Conservation (phyloP, 2,888 invertebrate genomes). For the Beris chalybata region DNA sequence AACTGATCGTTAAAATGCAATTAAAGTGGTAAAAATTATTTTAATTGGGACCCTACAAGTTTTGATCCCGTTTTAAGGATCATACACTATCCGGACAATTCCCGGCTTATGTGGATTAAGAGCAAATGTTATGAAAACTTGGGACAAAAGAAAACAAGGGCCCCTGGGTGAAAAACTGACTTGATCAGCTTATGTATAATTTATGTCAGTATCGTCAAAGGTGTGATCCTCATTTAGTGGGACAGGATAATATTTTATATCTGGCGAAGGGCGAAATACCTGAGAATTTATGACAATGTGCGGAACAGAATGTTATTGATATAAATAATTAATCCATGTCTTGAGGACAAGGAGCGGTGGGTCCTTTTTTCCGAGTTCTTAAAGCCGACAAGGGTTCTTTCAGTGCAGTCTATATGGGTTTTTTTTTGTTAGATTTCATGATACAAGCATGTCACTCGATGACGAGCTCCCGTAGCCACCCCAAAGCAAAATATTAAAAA, state of each 20-base stretch:
- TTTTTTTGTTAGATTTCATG: slow-evolving; percentile 26
- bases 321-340: slow-evolving; percentile 28
- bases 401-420: slow-evolving; percentile 2
- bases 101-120: slow-evolving; percentile 23
- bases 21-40: slow-evolving; percentile 25
- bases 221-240: slow-evolving; percentile 14
- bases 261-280: neutral
- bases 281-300: slow-evolving; percentile 24
- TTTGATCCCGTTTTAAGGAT: neutral
- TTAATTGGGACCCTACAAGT: slow-evolving; percentile 26
- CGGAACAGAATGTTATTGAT: slow-evolving; percentile 30
- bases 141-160: slow-evolving; percentile 4
- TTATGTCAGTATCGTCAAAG: slow-evolving; percentile 25
- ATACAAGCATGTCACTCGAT: slow-evolving; percentile 23
- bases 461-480: slow-evolving; percentile 16
- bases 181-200: slow-evolving; percentile 29
- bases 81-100: slow-evolving; percentile 6
- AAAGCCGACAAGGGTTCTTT: slow-evolving; percentile 5
- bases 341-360: slow-evolving; percentile 6
- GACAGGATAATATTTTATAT: neutral
- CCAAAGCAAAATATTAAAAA: too few species aligned
- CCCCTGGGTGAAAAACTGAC: slow-evolving; percentile 7
- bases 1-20: slow-evolving; percentile 19
- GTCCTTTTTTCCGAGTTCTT: slow-evolving; percentile 2
- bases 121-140: slow-evolving; percentile 29